These are phyloP conservation scores for Orius insidiosus DNA, from an alignment of 1,140 invertebrate genomes.

Conservation along the genomic window DNA sequence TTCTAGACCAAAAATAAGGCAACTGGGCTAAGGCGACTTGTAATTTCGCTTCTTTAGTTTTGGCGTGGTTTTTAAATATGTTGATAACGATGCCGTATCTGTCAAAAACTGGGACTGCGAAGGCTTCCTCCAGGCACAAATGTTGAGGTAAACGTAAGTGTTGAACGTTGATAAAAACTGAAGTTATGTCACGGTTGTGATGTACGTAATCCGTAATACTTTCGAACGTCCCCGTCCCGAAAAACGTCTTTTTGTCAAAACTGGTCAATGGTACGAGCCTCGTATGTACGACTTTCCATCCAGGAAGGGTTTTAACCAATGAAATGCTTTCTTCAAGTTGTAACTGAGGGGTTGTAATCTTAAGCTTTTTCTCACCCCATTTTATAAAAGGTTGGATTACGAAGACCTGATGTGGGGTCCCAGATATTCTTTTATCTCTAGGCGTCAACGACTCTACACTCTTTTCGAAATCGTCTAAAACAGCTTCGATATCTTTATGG, in stretches of 20 bases:
- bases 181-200: slow-evolving; percentile 32
- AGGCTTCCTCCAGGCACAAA: slow-evolving; percentile 34
- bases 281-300: slow-evolving; percentile 50
- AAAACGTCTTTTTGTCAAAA: slow-evolving; percentile 40
- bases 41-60: slow-evolving; percentile 60
- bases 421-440: background rate
- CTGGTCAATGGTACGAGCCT: slow-evolving; percentile 34
- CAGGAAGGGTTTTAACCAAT: slow-evolving; percentile 47
- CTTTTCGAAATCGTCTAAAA: no score
- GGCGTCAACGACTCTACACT: no score
- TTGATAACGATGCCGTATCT: slow-evolving; percentile 68
- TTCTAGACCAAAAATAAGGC: slow-evolving; percentile 45
- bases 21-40: slow-evolving; percentile 82
- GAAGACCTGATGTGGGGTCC: slow-evolving; percentile 30
- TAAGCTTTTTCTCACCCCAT: slow-evolving; percentile 42
- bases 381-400: slow-evolving; percentile 62
- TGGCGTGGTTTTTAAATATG: slow-evolving; percentile 67
- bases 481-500: no score
- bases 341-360: slow-evolving; percentile 35
- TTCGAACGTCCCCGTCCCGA: slow-evolving; percentile 48
- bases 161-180: slow-evolving; percentile 59
- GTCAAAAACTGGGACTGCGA: slow-evolving; percentile 56
- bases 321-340: slow-evolving; percentile 58
- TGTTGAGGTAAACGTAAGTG: slow-evolving; percentile 45
- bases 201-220: slow-evolving; percentile 30